phyloP scores from a whole-genome alignment of 2,888 invertebrate genomes.

The Flabesymbios commensalis region DNA sequence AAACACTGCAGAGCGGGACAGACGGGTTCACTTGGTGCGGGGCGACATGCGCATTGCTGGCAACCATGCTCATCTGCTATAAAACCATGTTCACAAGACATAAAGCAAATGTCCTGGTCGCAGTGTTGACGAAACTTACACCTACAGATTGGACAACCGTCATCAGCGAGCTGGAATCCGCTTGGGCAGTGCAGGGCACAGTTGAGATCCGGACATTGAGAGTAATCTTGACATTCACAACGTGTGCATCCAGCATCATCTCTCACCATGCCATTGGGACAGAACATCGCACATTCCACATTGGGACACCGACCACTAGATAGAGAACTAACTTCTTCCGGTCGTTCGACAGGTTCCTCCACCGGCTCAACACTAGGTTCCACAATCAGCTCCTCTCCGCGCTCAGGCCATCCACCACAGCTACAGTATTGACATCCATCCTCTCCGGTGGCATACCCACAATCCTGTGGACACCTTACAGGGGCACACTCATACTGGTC shows the following conservation, averaged over 20 bases:
- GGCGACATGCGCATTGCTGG: slow-evolving; percentile 17
- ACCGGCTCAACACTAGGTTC: no score
- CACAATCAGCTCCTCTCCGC: no score
- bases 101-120: slow-evolving; percentile 1
- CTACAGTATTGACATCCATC: slow-evolving; percentile 13
- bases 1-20: no score
- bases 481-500: background rate
- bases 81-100: slow-evolving; percentile 11
- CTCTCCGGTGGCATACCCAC: slow-evolving; percentile 9
- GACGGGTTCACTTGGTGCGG: no score
- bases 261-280: slow-evolving; percentile 9
- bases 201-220: background rate
- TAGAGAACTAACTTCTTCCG: no score
- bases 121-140: slow-evolving; percentile 5
- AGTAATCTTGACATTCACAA: slow-evolving; percentile 11
- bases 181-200: slow-evolving; percentile 12
- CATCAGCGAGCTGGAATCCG: slow-evolving; percentile 8
- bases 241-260: slow-evolving; percentile 16
- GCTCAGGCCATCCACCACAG: slow-evolving; percentile 4
- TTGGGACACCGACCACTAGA: background rate
- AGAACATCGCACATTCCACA: slow-evolving; percentile 7
- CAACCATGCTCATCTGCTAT: slow-evolving; percentile 10
- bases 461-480: slow-evolving; percentile 4
- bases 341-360: no score
- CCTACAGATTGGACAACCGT: slow-evolving; percentile 17